Evolutionary conservation across 2,888 invertebrate species (phyloP), one percentile per base, ranked within the genome.

Genomic region (Piscicola geometra): DNA sequence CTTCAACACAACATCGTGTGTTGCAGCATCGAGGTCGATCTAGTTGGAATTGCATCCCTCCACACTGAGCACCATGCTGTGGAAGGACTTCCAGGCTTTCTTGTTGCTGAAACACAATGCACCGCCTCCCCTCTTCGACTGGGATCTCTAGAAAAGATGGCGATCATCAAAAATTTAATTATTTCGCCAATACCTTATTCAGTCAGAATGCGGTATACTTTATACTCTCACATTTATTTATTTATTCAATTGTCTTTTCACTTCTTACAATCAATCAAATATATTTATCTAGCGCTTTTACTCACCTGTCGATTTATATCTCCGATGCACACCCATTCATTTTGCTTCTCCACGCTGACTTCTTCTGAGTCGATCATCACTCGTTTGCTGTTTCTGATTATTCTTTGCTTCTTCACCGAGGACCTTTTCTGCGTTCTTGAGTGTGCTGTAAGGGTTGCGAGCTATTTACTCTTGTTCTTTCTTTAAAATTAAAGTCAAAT

Each of bases 221-320:
- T n/a, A n/a, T n/a, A n/a, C n/a, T n/a, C n/a, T 21, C 50, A 9
- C 50, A 47, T 47, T 47, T 21, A 47, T 15, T 47, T 47, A 21
- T 15, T 47, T 47, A 9, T 15, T 47, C 21, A 47, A 47, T n/a
- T n/a, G n/a, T n/a, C n/a, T n/a, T n/a, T n/a, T n/a, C n/a, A n/a
- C n/a, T n/a, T n/a, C n/a, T 28, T 28, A 66, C 32, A 18, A 2
- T 3, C 21, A 12, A 30, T 68, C n/a, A 33, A 30, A 32, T 68
- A n/a, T 1, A 0, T 68, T 33, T 68, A 33, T 1, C 35, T 32
- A 33, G 5, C n/a, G 67, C 36, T 15, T 28, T 3, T 2, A 52
- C 33, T 18, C 28, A 73, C 73, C 64, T 73, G 73, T 73, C 73
- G 56, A 33, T 73, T 73, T n/a, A 56, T 73, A 25, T 73, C 73